phyloP scores from a whole-genome alignment of 2,113 vertebrate species.

The Collichthys lucidus region DNA sequence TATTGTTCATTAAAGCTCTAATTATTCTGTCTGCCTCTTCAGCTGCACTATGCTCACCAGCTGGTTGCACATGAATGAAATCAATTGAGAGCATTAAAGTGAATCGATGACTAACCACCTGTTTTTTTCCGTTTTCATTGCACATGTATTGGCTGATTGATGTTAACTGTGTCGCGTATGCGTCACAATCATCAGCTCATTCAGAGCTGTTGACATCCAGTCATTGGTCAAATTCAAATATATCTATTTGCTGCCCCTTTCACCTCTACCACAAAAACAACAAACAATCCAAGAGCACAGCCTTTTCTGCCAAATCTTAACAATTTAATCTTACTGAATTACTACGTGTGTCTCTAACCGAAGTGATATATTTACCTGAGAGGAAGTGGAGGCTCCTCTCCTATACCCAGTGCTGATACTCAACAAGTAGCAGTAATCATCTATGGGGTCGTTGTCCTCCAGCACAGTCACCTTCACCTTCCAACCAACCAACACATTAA shows the following conservation, averaged over 20 bases:
- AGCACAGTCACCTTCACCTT: conserved; percentile 90
- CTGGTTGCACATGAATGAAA: too few relatives aligned
- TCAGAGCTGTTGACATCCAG: too few relatives aligned
- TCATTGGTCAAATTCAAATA: too few relatives aligned
- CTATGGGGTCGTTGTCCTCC: conserved; percentile 90
- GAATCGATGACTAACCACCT: too few relatives aligned
- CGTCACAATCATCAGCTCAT: too few relatives aligned
- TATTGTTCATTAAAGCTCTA: not conserved
- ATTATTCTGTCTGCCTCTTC: not conserved
- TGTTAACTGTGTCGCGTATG: too few relatives aligned
- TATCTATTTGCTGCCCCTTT: too few relatives aligned
- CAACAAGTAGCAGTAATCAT: conserved; percentile 90
- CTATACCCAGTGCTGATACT: conserved; percentile 90
- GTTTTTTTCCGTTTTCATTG: too few relatives aligned
- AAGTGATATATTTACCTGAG: conserved; percentile 83
- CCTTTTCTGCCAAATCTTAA: not conserved
- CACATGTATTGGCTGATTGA: too few relatives aligned
- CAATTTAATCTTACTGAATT: not conserved
- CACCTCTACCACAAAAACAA: too few relatives aligned
- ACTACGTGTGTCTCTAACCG: not conserved
- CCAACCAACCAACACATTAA: not conserved
- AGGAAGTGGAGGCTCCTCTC: conserved; percentile 89
- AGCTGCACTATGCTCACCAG: not conserved
- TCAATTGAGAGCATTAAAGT: not conserved
- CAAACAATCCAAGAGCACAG: not conserved